Evolutionary conservation across 2,797 vertebrate species (phyloP), one percentile per base, ranked within the genome.

Genomic region (Kryptopterus vitreolus): DNA sequence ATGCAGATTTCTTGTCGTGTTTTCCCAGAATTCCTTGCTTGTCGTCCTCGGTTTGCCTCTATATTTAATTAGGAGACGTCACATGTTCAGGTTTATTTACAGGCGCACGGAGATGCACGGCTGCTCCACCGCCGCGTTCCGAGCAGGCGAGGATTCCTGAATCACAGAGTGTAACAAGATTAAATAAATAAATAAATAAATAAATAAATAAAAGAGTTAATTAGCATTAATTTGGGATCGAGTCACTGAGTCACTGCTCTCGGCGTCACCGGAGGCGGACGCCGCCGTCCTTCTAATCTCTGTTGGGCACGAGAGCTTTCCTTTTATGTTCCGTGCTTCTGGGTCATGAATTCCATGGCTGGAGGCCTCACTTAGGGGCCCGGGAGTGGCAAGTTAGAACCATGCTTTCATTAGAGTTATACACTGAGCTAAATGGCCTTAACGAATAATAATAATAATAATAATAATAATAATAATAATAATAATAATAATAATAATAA

Each of bases 51-150:
- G 72, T 48, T 55, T 20, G 77, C 71, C 68, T 86, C 74, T 78
- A 53, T 58, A 69, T 82, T 84, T 81, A 88, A 85, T 86, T 83
- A 83, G 31, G 33, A 71, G 75, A 68, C 9, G 68, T 24, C 15
- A 29, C 79, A 22, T 81, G 57, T 83, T 70, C 31, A 9, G 38
- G 70, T 65, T 79, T 74, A 46, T 55, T 50, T 79, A 70, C 68
- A 62, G 31, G 13, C 52, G 43, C 35, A 66, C 43, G 69, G n/a
- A 53, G 11, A 71, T 75, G 74, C 52, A 50, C 55, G 73, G 62
- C 62, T 22, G 61, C 48, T 29, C 46, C 55, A 31, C 16, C 15
- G 57, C 26, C 35, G 52, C 31, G 3, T 72, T 57, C 55, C 48
- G 72, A 43, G 69, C 74, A 66, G 65, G 77, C 68, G 15, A 68